phyloP scores from a whole-genome alignment of 1,140 invertebrate species.

The Drosophila burlai region DNA sequence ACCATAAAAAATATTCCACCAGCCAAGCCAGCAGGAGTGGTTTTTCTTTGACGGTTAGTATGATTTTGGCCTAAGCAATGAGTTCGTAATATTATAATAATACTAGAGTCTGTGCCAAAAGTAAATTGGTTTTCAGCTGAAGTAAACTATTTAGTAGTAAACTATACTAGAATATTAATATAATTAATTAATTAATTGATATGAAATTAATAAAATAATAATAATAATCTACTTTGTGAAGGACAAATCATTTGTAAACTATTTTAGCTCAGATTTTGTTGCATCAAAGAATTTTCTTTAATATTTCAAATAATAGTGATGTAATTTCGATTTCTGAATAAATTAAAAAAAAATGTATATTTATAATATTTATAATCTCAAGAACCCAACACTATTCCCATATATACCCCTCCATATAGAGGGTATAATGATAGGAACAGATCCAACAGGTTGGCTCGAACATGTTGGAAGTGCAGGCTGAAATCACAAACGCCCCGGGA shows the following conservation, averaged over 20 bases:
- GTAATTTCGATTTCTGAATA: no score
- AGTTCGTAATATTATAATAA: neutral
- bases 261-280: no score
- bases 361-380: neutral
- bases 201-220: no score
- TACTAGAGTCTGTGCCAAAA: neutral
- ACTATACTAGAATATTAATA: neutral
- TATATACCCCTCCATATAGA: conserved; percentile 4
- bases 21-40: neutral
- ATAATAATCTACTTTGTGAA: neutral
- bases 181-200: no score
- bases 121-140: neutral
- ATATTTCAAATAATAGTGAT: no score
- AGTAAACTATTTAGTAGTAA: no score
- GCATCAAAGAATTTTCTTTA: no score
- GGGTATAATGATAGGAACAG: neutral
- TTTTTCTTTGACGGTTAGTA: neutral
- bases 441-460: conserved; percentile 43
- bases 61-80: conserved; percentile 1
- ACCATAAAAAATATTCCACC: conserved; percentile 43
- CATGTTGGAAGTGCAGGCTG: conserved; percentile 40
- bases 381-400: neutral
- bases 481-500: conserved; percentile 6
- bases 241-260: no score
- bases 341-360: no score